Evolutionary conservation across 2,797 vertebrate species (phyloP).

Genomic region (Otolemur crassicaudatus): DNA sequence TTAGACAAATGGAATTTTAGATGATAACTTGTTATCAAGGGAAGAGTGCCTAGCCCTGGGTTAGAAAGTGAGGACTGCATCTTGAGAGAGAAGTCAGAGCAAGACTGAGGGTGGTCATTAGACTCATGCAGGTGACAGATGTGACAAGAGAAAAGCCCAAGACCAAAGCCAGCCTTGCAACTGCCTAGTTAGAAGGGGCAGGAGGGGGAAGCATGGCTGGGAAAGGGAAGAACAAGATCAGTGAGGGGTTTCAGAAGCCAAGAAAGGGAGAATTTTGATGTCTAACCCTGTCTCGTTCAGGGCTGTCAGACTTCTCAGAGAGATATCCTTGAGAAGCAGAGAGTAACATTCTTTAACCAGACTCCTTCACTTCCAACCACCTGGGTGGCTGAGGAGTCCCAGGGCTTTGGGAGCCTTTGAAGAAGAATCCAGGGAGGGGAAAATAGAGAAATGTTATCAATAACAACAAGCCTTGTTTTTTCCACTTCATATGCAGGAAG

Average conservation of each 20-base stretch:
- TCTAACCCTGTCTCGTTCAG: background rate
- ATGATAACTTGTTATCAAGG: background rate
- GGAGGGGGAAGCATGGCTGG: background rate
- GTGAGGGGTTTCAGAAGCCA: background rate
- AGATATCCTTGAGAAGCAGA: background rate
- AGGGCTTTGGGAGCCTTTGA: slow-evolving; percentile 60
- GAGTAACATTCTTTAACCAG: background rate
- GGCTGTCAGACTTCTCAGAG: background rate
- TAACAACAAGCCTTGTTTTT: slow-evolving; percentile 74
- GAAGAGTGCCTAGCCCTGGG: background rate
- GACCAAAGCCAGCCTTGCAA: background rate
- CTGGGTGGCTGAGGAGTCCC: slow-evolving; percentile 21
- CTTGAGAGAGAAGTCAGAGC: background rate
- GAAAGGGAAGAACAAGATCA: background rate
- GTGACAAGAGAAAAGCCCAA: background rate
- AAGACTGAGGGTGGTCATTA: background rate
- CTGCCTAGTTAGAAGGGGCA: background rate
- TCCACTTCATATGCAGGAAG: slow-evolving; percentile 82
- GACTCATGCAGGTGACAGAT: background rate
- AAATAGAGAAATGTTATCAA: slow-evolving; percentile 65
- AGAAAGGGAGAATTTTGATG: background rate
- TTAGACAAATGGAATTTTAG: background rate
- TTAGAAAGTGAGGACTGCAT: background rate
- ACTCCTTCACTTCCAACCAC: background rate
- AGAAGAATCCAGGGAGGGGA: slow-evolving; percentile 45